Conservation (phyloP, 1,140 invertebrate species). For the Elymnias hypermnestra region DNA sequence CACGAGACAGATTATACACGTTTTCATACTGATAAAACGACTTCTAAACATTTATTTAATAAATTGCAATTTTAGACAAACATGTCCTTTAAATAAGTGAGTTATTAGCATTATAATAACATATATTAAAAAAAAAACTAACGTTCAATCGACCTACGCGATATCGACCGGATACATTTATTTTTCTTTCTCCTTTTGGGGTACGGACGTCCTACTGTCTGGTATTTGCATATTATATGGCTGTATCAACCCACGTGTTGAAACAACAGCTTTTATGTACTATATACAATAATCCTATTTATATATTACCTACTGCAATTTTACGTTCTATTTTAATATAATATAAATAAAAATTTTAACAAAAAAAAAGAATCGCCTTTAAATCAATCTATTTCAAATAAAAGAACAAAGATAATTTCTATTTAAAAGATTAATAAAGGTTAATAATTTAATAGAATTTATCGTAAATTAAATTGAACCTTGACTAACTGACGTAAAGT, state of each 20-base stretch:
- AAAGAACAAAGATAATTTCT: no score
- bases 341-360: no score
- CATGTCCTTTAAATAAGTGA: no score
- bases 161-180: conserved; percentile 57
- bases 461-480: no score
- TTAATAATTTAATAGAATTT: no score
- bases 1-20: neutral
- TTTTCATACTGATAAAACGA: conserved; percentile 4
- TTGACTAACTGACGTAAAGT: no score
- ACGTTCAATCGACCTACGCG: conserved; percentile 40
- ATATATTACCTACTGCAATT: no score
- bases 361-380: no score
- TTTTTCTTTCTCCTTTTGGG: conserved; percentile 62
- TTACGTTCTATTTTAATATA: no score
- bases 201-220: conserved; percentile 62
- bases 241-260: conserved; percentile 38
- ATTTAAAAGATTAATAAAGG: no score
- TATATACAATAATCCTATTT: conserved; percentile 12
- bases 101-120: neutral
- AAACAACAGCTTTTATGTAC: conserved; percentile 14
- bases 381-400: no score
- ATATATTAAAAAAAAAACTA: neutral
- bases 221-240: conserved; percentile 59
- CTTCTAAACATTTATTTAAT: neutral
- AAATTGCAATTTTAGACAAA: no score